A percentile compares a stretch with the other conserved stretches of the same genome.
Conservation (phyloP, 2,888 invertebrate species). For the Neoaliturus tenellus region DNA sequence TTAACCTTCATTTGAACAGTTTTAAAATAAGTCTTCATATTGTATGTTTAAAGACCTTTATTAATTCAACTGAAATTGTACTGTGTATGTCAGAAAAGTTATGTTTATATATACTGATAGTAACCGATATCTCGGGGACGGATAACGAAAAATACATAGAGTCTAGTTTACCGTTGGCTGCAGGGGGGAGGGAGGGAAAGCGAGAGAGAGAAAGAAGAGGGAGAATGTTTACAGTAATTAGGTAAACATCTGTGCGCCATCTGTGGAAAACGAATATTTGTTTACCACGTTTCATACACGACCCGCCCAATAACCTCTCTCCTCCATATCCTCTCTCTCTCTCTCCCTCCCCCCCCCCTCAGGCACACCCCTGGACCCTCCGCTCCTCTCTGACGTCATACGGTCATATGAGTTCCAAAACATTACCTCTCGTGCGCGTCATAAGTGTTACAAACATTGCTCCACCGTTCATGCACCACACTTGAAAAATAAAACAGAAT, state of each 20-base stretch:
- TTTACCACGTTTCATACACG: not conserved
- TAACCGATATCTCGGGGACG: not conserved
- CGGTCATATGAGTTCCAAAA: no score
- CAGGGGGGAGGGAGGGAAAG: not conserved
- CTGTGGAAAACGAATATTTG: constrained; percentile 9
- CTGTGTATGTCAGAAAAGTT: no score
- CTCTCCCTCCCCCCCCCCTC: not conserved
- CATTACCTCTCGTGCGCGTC: no score
- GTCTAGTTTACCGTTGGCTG: no score
- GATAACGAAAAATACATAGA: not conserved
- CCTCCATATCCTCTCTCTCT: not conserved
- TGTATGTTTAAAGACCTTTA: no score
- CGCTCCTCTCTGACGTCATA: not conserved
- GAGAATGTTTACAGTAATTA: constrained; percentile 10
- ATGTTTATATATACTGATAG: not conserved
- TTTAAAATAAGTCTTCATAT: no score
- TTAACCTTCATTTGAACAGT: no score
- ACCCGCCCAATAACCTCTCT: not conserved
- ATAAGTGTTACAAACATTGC: no score
- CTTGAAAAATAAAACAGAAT: no score
- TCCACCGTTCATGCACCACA: no score
- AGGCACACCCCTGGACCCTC: not conserved
- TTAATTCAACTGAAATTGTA: no score
- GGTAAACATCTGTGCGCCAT: constrained; percentile 12
- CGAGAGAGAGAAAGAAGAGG: not conserved